phyloP scores from a whole-genome alignment of 2,797 vertebrate species.

The Mareca penelope region DNA sequence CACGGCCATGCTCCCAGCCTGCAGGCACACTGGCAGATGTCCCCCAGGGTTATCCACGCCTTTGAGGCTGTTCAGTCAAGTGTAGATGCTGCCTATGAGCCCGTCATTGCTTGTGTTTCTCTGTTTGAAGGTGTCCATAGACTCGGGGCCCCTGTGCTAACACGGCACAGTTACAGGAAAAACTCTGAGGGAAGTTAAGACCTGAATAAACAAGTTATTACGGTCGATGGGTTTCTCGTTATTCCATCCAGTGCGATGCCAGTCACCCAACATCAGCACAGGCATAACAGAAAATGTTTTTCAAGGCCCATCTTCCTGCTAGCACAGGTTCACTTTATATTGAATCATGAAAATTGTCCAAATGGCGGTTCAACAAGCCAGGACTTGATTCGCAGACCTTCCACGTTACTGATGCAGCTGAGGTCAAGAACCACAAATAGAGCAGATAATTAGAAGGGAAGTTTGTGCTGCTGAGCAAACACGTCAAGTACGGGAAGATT shows the following conservation, averaged over 20 bases:
- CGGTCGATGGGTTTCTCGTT: background rate
- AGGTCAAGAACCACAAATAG: constrained; percentile 58
- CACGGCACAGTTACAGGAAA: background rate
- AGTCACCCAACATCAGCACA: background rate
- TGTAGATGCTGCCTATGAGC: background rate
- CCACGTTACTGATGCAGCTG: background rate
- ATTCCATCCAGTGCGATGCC: background rate
- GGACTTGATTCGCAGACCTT: background rate
- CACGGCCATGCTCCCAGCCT: background rate
- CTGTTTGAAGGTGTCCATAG: background rate
- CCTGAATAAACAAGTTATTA: constrained; percentile 37
- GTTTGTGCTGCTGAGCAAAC: constrained; percentile 27
- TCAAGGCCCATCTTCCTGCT: background rate
- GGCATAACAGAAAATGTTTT: background rate
- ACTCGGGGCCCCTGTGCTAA: background rate
- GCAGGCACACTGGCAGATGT: background rate
- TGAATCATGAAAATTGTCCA: background rate
- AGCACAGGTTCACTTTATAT: background rate
- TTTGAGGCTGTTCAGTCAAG: constrained; percentile 43
- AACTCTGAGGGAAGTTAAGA: constrained; percentile 13
- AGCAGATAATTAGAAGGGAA: constrained; percentile 59
- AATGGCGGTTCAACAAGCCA: constrained; percentile 10
- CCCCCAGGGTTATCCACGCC: background rate
- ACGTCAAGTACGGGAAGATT: background rate
- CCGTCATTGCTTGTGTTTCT: background rate